Evolutionary conservation across 1,140 invertebrate species (phyloP).

Genomic region (Drosophila kepulauana): DNA sequence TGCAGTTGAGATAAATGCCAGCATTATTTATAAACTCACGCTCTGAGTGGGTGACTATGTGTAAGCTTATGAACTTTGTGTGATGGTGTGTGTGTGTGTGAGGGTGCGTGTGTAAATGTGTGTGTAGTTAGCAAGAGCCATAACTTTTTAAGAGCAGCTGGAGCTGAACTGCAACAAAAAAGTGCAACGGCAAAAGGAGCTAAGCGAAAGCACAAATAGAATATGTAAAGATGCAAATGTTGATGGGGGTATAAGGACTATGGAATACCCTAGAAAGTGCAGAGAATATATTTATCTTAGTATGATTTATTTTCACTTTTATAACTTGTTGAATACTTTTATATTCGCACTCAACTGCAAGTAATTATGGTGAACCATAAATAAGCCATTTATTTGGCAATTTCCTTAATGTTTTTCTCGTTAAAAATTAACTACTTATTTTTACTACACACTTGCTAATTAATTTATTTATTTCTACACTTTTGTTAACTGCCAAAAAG

Average conservation of each 20-base stretch:
- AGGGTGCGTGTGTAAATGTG: not conserved
- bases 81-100: slow-evolving; percentile 2
- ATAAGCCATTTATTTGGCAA: not conserved
- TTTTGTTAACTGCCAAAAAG: not conserved
- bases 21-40: slow-evolving; percentile 68
- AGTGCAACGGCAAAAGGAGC: slow-evolving; percentile 27
- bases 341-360: not conserved
- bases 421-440: not conserved
- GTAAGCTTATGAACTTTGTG: not conserved
- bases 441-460: not conserved
- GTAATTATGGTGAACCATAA: not conserved
- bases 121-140: slow-evolving; percentile 45
- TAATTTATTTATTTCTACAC: not conserved
- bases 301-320: not conserved
- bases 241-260: not conserved
- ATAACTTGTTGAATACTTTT: not conserved
- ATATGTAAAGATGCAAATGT: slow-evolving; percentile 6
- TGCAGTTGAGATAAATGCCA: slow-evolving; percentile 44
- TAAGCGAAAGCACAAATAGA: slow-evolving; percentile 37
- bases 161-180: slow-evolving; percentile 33
- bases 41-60: slow-evolving; percentile 10
- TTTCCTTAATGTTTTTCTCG: not conserved
- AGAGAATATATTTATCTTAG: no score
- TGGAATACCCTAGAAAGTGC: not conserved
- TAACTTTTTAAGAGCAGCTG: slow-evolving; percentile 56